Base-by-base conservation (phyloP, 2,113 vertebrate genomes). In the Oncorhynchus tshawytscha region DNA sequence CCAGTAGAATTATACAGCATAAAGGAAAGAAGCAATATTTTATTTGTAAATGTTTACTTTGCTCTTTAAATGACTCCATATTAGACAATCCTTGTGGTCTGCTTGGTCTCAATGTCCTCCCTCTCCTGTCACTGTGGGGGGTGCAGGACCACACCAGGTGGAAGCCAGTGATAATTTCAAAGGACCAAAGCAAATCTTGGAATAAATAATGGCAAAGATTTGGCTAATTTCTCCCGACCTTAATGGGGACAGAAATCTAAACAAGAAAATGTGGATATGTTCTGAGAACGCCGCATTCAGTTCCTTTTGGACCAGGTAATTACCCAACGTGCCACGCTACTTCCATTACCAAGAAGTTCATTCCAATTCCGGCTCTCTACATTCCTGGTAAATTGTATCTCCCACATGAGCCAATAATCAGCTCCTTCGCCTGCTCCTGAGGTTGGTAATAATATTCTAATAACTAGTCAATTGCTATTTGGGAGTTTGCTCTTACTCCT, bases 401-500 rank as follows among this genome's bases (percentile, higher is more conserved):
- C 92, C 91, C 91, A 92, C 92, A 25, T 77, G 86, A 90, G 89
- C 84, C 84, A 88, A 90, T 90, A 93, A 92, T 93, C 92, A 93
- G 86, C 87, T 89, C 86, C 87, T 88, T 88, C 84, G 80, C 89
- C 82, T 76, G 80, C 83, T 88, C 78, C 87, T 90, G 86, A 81
- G 90, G 88, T 92, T 93, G 92, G 91, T 92, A 93, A 93, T 94
- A 92, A 92, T 92, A 93, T 94, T 92, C 90, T 90, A 92, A 92
- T 93, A 91, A 89, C 86, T 89, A 88, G 84, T 92, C 90, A 90
- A 89, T 91, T 72, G 73, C 86, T 84, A 81, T 93, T 91, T 91
- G 89, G 90, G 88, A 90, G 90, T 86, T 84, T 83, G 82, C 88
- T 91, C 85, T 79, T 85, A 89, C 92, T 92, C 91, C 91, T 91